Base-by-base conservation (phyloP, 2,113 vertebrate genomes). In the Loxodonta africana region DNA sequence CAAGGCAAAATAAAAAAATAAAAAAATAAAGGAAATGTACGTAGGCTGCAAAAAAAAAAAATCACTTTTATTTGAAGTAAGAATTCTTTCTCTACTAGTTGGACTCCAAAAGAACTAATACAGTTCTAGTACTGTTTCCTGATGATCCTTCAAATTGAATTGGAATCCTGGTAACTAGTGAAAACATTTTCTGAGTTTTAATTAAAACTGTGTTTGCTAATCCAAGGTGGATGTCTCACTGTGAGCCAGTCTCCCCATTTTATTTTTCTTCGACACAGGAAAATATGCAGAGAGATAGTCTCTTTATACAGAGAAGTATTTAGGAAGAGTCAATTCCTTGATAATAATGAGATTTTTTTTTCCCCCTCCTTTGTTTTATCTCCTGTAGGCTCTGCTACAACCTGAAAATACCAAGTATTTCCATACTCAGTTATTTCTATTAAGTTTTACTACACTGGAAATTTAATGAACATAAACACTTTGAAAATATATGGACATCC, bases 81-180 rank as follows among this genome's bases (percentile, higher is more conserved):
- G 2, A 20, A 14, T 26, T 57, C 30, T 71, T 44, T 63, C 62
- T 17, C 0, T 2, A 23, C 2, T 10, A 0, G 6, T 6, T 41
- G 41, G 28, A 51, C 0, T 30, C 26, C 26, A 6, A 18, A 0
- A 0, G 89, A 77, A 57, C 53, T 57, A 57, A 1, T 57, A 57
- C 53, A 15, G 53, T 57, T 57, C 0, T 18, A 30, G 48, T 26
- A 48, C 44, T 20, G 41, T 41, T 69, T 83, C 37, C 81, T 44
- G 12, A 30, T 33, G 48, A 71, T 12, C 5, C 6, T 28, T 41
- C 15, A 33, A 48, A 69, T 28, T 6, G 60, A 44, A 78, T 62
- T 51, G 26, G 71, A 78, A 62, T 71, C 51, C 25, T 15, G 78
- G 60, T 7, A 18, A 25, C 25, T n/a, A 25, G 9, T n/a, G n/a